phyloP scores from a whole-genome alignment of 2,888 invertebrate species.

The Chromoteleia sp. region DNA sequence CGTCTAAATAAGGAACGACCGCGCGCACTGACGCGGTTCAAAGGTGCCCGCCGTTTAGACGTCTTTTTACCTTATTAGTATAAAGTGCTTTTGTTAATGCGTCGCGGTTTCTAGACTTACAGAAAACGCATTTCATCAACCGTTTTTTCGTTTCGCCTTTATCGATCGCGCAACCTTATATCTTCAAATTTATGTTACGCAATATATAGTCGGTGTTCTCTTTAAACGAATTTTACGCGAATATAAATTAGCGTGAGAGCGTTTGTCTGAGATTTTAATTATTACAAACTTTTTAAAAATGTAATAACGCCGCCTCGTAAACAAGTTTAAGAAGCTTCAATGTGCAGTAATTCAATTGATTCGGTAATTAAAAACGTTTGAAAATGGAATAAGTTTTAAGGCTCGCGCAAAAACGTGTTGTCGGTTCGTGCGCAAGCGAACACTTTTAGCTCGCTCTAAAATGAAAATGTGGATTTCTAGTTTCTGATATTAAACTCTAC shows the following conservation, averaged over 20 bases:
- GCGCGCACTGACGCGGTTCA: background rate
- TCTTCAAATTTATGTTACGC: constrained; percentile 14
- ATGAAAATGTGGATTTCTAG: background rate
- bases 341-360: background rate
- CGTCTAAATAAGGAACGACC: constrained; percentile 5
- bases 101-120: background rate
- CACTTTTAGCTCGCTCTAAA: background rate
- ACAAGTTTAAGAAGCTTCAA: background rate
- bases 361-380: constrained; percentile 1
- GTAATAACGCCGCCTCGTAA: background rate
- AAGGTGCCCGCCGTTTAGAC: background rate
- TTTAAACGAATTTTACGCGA: constrained; percentile 3
- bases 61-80: background rate
- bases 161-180: background rate
- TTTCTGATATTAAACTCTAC: too few relatives aligned
- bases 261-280: constrained; percentile 4
- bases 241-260: constrained; percentile 5
- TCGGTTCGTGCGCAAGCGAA: background rate
- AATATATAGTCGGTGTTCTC: background rate
- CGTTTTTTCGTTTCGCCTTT: background rate
- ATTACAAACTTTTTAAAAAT: constrained; percentile 5
- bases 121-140: background rate
- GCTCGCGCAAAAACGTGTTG: background rate
- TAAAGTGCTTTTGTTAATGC: constrained; percentile 7
- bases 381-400: background rate